These are phyloP conservation scores for Saguinus midas DNA, from an alignment of 2,113 vertebrate species.

Conservation along the genomic window DNA sequence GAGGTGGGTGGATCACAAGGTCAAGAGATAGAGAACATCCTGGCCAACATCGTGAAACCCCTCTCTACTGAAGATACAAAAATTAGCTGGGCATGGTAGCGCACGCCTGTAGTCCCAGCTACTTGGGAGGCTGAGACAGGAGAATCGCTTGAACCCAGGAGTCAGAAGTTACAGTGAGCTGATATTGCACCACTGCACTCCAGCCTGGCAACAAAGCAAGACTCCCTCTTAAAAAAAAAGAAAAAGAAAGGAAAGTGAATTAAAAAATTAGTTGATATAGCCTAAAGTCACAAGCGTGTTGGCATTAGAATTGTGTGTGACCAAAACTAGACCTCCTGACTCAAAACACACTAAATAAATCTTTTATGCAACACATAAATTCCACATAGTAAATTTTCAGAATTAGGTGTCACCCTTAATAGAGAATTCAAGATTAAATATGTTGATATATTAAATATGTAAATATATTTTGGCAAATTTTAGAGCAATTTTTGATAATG, in stretches of 20 bases:
- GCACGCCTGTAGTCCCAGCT: no score
- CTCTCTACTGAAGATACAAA: no score
- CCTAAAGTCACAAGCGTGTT: neutral
- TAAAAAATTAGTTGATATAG: neutral
- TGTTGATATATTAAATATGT: neutral
- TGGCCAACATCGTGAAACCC: no score
- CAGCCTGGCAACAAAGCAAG: no score
- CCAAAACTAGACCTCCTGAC: neutral
- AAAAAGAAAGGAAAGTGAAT: neutral
- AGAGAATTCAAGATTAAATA: neutral
- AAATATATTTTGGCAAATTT: neutral
- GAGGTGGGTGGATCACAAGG: no score
- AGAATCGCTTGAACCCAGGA: no score
- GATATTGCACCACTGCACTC: no score
- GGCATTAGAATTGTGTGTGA: neutral
- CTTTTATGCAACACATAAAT: neutral
- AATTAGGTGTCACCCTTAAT: neutral
- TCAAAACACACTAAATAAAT: neutral
- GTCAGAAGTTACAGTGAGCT: no score
- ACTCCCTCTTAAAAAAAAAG: no score
- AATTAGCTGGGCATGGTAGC: no score
- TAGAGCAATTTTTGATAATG: neutral
- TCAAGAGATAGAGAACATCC: no score
- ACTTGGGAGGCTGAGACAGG: no score
- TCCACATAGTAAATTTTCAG: neutral